A percentile compares a stretch with the other conserved stretches of the same genome.
phyloP scores from a whole-genome alignment of 2,888 invertebrate species.

The Sisyra nigra region DNA sequence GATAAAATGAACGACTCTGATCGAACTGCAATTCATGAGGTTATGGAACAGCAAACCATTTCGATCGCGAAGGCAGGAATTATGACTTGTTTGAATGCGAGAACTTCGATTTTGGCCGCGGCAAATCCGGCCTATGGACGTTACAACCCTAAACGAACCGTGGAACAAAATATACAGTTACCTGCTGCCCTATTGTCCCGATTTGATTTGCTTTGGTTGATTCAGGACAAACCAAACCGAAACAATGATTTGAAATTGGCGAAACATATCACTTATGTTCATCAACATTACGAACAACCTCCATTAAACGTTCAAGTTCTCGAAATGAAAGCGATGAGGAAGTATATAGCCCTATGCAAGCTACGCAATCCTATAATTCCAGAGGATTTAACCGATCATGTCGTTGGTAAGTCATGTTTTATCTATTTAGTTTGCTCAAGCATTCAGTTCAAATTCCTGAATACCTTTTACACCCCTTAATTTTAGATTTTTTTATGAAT shows the following conservation, averaged over 20 bases:
- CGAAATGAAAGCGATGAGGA: constrained; percentile 81
- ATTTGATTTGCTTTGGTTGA: constrained; percentile 92
- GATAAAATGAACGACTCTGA: constrained; percentile 98
- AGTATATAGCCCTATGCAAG: constrained; percentile 80
- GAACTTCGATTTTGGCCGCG: constrained; percentile 94
- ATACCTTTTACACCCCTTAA: not conserved
- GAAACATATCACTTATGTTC: constrained; percentile 95
- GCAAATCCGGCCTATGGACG: constrained; percentile 98
- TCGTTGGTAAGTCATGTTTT: constrained; percentile 44
- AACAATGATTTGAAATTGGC: constrained; percentile 70
- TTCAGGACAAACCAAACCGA: constrained; percentile 63
- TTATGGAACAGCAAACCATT: constrained; percentile 99
- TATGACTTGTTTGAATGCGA: constrained; percentile 93
- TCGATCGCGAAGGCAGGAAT: constrained; percentile 99
- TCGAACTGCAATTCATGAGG: constrained; percentile 92
- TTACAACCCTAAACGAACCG: constrained; percentile 86
- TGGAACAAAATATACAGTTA: constrained; percentile 95
- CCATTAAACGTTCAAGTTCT: constrained; percentile 56
- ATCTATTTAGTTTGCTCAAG: not conserved
- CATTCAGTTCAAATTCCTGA: not conserved
- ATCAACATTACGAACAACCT: constrained; percentile 81
- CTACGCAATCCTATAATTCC: constrained; percentile 79
- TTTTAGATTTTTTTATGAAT: too few species aligned
- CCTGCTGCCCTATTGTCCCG: constrained; percentile 94
- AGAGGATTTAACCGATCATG: constrained; percentile 68